Base-by-base conservation (phyloP, 2,888 invertebrate species). In the Pammene aurita region DNA sequence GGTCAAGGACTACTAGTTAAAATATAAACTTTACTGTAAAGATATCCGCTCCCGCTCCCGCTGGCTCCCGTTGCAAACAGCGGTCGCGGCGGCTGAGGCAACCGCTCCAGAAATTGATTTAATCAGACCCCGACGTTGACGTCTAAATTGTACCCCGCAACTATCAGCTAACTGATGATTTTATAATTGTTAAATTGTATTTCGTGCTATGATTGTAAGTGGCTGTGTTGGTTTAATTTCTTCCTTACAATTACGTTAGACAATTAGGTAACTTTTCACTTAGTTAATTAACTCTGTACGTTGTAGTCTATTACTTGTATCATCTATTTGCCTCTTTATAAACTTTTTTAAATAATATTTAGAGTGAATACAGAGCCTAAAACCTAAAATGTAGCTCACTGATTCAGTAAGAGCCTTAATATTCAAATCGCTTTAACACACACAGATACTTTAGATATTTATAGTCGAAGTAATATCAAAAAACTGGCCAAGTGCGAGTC, bases 131-230 rank as follows among this genome's bases (percentile, higher is more conserved):
- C 26, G 41, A 67, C 66, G 70, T 63, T 72, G 73, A 73, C 72
- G 66, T 65, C 67, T 66, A 73, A 73, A 73, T 73, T 73, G 72
- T 70, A 67, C 62, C 67, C 62, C n/a, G 38, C 57, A 68, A 64
- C 67, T 67, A 67, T 14, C 50, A 26, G 48, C 34, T 61, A 65
- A 70, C 73, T 79, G 66, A 76, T 78, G 79, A 78, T 78, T 75
- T 69, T 73, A 73, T 71, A 78, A 78, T 79, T 76, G 73, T 73
- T 74, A 73, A 75, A 76, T 77, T 72, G 57, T 68, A 71, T 66
- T 66, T 65, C 48, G 65, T 65, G 57, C 18, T 57, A 14, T 46
- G 48, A 56, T 48, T 56, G 44, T 65, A 57, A 56, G 48, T 56
- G 65, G 55, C 44, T 38, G 42, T 38, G 18, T 62, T 62, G 61